A percentile compares a stretch with the other conserved stretches of the same genome.
Evolutionary conservation across 2,113 vertebrate genomes (phyloP).

Genomic region (Lipophrys pholis): DNA sequence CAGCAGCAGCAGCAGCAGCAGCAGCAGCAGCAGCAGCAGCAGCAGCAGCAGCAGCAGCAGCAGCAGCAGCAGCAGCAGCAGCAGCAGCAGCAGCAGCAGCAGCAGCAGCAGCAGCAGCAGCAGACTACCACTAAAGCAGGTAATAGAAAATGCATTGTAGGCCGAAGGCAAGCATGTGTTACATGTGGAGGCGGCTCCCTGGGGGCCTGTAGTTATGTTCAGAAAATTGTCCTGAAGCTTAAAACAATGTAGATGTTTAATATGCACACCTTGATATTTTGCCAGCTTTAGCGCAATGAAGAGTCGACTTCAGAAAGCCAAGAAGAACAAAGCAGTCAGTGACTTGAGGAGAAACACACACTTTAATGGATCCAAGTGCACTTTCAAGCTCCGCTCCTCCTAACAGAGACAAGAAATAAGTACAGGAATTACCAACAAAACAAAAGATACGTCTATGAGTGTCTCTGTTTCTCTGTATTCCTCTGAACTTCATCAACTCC

Average conservation of each 20-base stretch:
- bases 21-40: neutral
- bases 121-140: slow-evolving; percentile 1
- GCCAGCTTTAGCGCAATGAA: slow-evolving; percentile 2
- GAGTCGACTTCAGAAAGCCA: slow-evolving; percentile 4
- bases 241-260: slow-evolving; percentile 15
- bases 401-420: slow-evolving; percentile 12
- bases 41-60: neutral
- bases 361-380: slow-evolving; percentile 4
- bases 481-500: neutral
- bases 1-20: neutral
- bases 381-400: slow-evolving; percentile 9
- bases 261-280: slow-evolving; percentile 19
- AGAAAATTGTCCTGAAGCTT: slow-evolving; percentile 12
- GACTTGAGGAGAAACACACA: neutral
- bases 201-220: slow-evolving; percentile 7
- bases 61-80: neutral
- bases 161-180: slow-evolving; percentile 25
- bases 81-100: neutral
- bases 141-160: slow-evolving; percentile 1
- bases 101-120: neutral
- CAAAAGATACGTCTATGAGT: neutral
- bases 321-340: slow-evolving; percentile 9
- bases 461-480: too few species aligned
- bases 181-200: slow-evolving; percentile 10
- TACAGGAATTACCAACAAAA: slow-evolving; percentile 10